These are phyloP conservation scores for Caranx melampygus DNA, from an alignment of 2,113 vertebrate genomes.

Conservation along the genomic window DNA sequence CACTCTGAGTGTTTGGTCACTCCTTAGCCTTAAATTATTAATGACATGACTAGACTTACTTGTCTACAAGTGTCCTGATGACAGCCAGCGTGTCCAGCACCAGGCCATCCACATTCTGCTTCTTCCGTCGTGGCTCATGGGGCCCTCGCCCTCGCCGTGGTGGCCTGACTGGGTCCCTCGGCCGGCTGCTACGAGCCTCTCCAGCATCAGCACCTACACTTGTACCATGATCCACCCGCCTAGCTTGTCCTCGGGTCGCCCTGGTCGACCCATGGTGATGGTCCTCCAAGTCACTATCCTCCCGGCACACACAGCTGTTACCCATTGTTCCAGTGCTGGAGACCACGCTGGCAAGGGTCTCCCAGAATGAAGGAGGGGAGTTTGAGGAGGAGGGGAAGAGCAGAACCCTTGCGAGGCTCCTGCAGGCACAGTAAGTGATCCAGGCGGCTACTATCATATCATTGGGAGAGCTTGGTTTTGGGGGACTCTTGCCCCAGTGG, in stretches of 20 bases:
- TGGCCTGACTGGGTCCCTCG: constrained; percentile 94
- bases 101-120: constrained; percentile 96
- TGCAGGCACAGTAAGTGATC: constrained; percentile 96
- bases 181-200: constrained; percentile 88
- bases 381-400: constrained; percentile 89
- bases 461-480: constrained; percentile 88
- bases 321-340: constrained; percentile 88
- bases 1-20: not conserved
- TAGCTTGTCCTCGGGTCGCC: constrained; percentile 81
- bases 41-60: constrained; percentile 87
- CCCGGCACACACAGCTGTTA: constrained; percentile 96
- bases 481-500: constrained; percentile 79
- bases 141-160: constrained; percentile 95
- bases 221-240: constrained; percentile 84
- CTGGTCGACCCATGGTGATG: constrained; percentile 77
- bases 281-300: constrained; percentile 95
- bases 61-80: constrained; percentile 98
- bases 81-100: constrained; percentile 98
- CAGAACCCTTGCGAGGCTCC: constrained; percentile 94
- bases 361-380: constrained; percentile 87
- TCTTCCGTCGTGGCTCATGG: constrained; percentile 96
- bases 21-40: not conserved
- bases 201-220: constrained; percentile 69
- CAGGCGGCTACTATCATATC: constrained; percentile 99
- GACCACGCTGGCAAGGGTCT: constrained; percentile 79